Evolutionary conservation across 64 coral and sea anemone genomes (phyloP), one percentile per base, ranked within the genome.

Genomic region (Catalaphyllia jardinei): DNA sequence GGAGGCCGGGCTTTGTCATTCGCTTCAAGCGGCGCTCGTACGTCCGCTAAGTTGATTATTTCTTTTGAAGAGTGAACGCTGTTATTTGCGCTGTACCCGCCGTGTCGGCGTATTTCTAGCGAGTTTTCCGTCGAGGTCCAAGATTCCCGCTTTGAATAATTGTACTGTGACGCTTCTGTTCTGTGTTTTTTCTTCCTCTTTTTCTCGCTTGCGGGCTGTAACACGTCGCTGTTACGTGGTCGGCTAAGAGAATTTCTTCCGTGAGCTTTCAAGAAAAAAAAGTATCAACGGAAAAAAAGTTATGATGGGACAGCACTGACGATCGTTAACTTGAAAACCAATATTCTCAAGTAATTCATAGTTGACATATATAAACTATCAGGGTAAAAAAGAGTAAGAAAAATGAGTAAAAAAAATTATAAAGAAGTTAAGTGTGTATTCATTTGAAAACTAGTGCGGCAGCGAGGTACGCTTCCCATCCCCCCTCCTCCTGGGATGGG

Each of bases 91-190:
- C 64, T 88, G 4, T 67, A 73, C 30, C 54, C 80, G 24, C 82
- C 6, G 6, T 79, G 67, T 82, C 77, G 73, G n/a, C 50, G 72
- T 9, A 72, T 52, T 0, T 80, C 89, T 13, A 73, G 14, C 8
- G 94, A 96, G 29, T 93, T 86, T 33, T 96, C 91, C 50, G 91
- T 90, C 29, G 90, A 93, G 6, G 91, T 93, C 82, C 91, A 87
- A 4, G 94, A 96, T 42, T 87, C 82, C 16, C 94, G 86, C 51
- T 78, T 74, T 69, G 91, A 80, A 22, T 93, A 93, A 77, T 57
- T 55, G 30, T 93, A 93, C n/a, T 82, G 67, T 82, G 91, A 27
- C 2, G 87, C 82, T 29, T 93, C 88, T 52, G 91, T 93, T 27
- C 77, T 92, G 76, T 79, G 76, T 60, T 93, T 60, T 93, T 87